Percentiles rank a stretch among this genome's conserved stretches.
Evolutionary conservation across 2,797 vertebrate species (phyloP).

Genomic region (Peromyscus aztecus): DNA sequence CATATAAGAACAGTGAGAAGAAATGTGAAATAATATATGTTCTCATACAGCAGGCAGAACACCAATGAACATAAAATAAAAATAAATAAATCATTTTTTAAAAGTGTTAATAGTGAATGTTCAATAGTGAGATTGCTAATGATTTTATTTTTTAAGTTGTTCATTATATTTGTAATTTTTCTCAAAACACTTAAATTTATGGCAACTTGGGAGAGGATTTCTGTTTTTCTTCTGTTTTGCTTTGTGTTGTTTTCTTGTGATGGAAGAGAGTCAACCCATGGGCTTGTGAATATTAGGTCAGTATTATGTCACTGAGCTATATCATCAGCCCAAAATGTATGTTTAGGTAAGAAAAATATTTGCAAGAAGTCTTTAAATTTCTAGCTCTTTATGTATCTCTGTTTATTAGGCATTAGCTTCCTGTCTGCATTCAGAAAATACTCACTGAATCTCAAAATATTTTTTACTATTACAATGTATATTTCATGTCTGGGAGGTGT

Average conservation of each 20-base stretch:
- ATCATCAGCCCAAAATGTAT: not conserved
- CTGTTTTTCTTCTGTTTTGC: not conserved
- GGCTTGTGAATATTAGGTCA: not conserved
- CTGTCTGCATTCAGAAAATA: not conserved
- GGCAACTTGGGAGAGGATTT: not conserved
- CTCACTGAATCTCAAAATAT: not conserved
- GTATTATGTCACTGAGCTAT: not conserved
- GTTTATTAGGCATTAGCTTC: not conserved
- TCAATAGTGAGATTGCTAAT: not conserved
- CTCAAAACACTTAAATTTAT: not conserved
- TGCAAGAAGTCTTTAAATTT: not conserved
- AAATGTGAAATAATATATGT: not conserved
- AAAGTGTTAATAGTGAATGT: not conserved
- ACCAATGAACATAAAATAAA: not conserved
- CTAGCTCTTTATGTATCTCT: not conserved
- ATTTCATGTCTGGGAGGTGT: not conserved
- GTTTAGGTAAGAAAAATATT: not conserved
- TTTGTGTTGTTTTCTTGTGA: not conserved
- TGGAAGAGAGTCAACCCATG: not conserved
- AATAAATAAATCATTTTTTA: not conserved
- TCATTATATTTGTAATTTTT: not conserved
- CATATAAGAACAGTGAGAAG: not conserved
- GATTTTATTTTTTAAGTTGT: not conserved
- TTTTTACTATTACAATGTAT: not conserved
- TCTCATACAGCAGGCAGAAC: not conserved